Evolutionary conservation across 1,140 invertebrate species (phyloP).

Genomic region (Drosophila sp.): DNA sequence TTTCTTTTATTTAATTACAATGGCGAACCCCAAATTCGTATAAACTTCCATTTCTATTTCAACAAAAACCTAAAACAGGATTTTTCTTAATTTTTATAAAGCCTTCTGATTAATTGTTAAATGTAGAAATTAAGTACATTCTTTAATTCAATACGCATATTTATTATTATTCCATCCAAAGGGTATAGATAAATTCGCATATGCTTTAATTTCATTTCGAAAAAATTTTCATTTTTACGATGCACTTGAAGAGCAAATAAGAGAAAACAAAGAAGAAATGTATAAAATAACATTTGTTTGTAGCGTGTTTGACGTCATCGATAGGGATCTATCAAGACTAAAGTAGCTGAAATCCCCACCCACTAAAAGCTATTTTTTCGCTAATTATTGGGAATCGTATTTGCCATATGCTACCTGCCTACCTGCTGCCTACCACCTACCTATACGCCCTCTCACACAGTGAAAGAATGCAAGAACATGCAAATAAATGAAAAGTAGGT

Average conservation of each 20-base stretch:
- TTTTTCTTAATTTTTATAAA: too few species aligned
- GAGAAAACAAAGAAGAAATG: background rate
- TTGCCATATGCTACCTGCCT: background rate
- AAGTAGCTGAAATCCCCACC: background rate
- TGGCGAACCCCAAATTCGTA: too few species aligned
- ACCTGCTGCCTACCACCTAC: background rate
- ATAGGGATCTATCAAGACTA: background rate
- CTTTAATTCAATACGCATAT: too few species aligned
- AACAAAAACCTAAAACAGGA: too few species aligned
- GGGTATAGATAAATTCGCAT: background rate
- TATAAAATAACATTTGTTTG: background rate
- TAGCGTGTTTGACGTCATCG: background rate
- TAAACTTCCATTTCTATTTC: too few species aligned
- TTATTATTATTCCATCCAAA: background rate
- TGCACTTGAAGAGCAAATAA: background rate
- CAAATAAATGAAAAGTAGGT: slow-evolving; percentile 7
- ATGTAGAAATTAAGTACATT: too few species aligned
- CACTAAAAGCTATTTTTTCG: background rate
- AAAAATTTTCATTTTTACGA: background rate
- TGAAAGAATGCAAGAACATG: background rate
- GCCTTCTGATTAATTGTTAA: too few species aligned
- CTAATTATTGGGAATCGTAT: slow-evolving; percentile 10
- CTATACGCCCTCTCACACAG: background rate
- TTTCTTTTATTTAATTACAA: too few species aligned
- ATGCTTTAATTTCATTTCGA: background rate